Evolutionary conservation across 2,113 vertebrate genomes (phyloP).

Genomic region (Oryzias celebensis): DNA sequence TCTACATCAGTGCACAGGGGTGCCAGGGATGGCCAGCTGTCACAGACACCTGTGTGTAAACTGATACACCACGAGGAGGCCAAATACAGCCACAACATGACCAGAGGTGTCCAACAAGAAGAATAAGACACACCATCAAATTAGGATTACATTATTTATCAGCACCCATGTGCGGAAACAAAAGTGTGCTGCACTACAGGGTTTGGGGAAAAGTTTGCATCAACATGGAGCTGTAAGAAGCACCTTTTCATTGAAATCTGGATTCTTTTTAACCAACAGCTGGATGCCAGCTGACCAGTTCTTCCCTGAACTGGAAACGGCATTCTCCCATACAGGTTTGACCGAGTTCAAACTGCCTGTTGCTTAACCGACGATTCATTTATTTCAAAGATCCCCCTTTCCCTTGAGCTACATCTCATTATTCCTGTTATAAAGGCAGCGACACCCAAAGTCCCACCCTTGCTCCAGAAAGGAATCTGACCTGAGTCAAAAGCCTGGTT

Average conservation of each 20-base stretch:
- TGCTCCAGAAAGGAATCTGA: conserved; percentile 68
- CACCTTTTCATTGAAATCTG: background rate
- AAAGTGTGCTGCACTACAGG: conserved; percentile 35
- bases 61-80: conserved; percentile 56
- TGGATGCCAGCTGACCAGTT: background rate
- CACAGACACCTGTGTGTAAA: conserved; percentile 73
- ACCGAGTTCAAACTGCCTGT: conserved; percentile 62
- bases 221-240: background rate
- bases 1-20: conserved; percentile 35
- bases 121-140: conserved; percentile 69
- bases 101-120: conserved; percentile 71
- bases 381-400: conserved; percentile 67
- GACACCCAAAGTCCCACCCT: conserved; percentile 76
- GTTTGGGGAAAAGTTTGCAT: conserved; percentile 23
- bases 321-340: conserved; percentile 34
- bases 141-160: conserved; percentile 74
- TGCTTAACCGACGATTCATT: conserved; percentile 61
- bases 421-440: conserved; percentile 75
- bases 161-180: conserved; percentile 55
- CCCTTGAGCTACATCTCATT: conserved; percentile 72
- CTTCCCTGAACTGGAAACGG: background rate
- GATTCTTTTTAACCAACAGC: background rate
- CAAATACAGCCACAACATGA: conserved; percentile 62
- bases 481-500: conserved; percentile 63
- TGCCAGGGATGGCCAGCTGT: conserved; percentile 43